Evolutionary conservation across 2,888 invertebrate species (phyloP).

Genomic region (Polylopha cassiicola): DNA sequence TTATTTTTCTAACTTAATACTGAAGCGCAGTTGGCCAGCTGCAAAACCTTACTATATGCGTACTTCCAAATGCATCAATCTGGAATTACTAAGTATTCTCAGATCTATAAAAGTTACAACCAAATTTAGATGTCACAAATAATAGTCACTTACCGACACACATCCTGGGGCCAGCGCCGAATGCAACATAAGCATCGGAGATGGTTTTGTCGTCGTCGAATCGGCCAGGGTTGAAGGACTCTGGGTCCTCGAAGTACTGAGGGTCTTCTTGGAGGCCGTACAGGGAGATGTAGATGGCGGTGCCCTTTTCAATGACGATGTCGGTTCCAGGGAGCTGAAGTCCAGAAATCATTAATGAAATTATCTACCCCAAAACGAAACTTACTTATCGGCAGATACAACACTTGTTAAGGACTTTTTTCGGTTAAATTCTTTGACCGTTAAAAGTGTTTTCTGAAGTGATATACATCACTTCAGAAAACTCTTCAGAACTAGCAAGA

Average conservation of each 20-base stretch:
- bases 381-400: too few species aligned
- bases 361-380: too few species aligned
- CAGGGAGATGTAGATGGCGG: constrained; percentile 31
- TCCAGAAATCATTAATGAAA: not conserved
- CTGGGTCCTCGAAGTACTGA: constrained; percentile 23
- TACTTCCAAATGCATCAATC: not conserved
- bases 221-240: constrained; percentile 24
- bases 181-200: constrained; percentile 11
- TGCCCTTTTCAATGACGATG: constrained; percentile 29
- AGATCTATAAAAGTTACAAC: not conserved
- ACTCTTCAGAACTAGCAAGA: too few species aligned
- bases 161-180: constrained; percentile 14
- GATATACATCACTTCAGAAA: too few species aligned
- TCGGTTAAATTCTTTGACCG: too few species aligned
- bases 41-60: too few species aligned
- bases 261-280: constrained; percentile 30
- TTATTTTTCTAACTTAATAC: too few species aligned
- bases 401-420: too few species aligned
- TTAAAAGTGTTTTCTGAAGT: too few species aligned
- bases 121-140: too few species aligned
- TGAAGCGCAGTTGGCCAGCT: too few species aligned
- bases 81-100: too few species aligned
- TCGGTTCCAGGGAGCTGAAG: constrained; percentile 29
- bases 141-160: constrained; percentile 17
- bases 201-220: constrained; percentile 20